Conservation (phyloP, 2,888 invertebrate species). For the Opisthograptis luteolata region DNA sequence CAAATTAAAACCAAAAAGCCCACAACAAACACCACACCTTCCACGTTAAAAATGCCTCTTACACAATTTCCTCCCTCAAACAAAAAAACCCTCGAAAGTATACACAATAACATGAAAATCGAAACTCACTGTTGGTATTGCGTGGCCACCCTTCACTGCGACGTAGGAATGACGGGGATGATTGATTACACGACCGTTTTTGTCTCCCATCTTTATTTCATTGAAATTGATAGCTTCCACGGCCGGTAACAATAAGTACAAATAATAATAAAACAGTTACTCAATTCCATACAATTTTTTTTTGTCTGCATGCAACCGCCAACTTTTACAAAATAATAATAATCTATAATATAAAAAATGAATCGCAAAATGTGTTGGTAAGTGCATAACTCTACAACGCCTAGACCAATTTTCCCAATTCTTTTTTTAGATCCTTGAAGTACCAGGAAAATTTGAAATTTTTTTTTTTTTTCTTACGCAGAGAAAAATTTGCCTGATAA, state of each 20-base stretch:
- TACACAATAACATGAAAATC: constrained; percentile 38
- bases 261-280: constrained; percentile 3
- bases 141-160: constrained; percentile 32
- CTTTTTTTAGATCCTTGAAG: too few species aligned
- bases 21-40: background rate
- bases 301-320: too few species aligned
- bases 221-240: constrained; percentile 72
- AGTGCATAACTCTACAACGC: too few species aligned
- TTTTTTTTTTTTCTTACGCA: too few species aligned
- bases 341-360: too few species aligned
- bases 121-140: constrained; percentile 36
- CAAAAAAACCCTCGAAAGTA: constrained; percentile 29
- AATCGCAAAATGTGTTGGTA: too few species aligned
- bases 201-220: constrained; percentile 69
- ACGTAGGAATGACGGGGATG: constrained; percentile 60
- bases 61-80: constrained; percentile 24
- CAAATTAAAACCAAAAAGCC: background rate
- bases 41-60: constrained; percentile 11
- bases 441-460: too few species aligned
- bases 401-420: too few species aligned
- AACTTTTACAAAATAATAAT: too few species aligned
- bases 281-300: background rate
- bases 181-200: constrained; percentile 63
- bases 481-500: too few species aligned
- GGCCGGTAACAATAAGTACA: constrained; percentile 40